Base-by-base conservation (phyloP, 2,888 invertebrate species). In the Platycheirus rosarum region DNA sequence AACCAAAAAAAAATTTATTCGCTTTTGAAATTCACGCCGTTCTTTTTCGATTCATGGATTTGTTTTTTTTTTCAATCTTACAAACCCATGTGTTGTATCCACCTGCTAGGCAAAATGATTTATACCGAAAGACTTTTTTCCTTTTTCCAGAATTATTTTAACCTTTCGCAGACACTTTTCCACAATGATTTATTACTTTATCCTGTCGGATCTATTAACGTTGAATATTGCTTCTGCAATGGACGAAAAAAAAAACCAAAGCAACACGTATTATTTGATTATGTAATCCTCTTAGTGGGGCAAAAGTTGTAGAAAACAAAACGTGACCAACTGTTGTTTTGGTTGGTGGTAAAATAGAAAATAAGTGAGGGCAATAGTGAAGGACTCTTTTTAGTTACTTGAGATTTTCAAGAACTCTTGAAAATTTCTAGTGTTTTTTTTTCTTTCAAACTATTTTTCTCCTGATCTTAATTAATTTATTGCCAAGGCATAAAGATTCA, bases 131-230 rank as follows among this genome's bases (percentile, higher is more conserved):
- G 8, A 9, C 8, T 49, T 51, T 18, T n/a, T 1, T 32, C 5
- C 29, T 3, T 16, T 29, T 29, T 1, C 16, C 16, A 42, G 14
- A 44, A 44, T 9, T 20, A 44, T 49, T 32, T 32, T 18, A 9
- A 18, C 6, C 18, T n/a, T 16, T 53, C 29, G 29, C 7, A 18
- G 7, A 3, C 18, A 53, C 18, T 53, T n/a, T 18, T 53, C 11
- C 16, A 18, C 1, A n/a, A n/a, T 53, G 51, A 53, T 53, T 53
- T 53, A 53, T 35, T 35, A 18, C n/a, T 32, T 46, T 46, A 32
- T n/a, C 18, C 18, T 53, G 32, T 18, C 11, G 32, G 32, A 53
- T 53, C 32, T 35, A 18, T 53, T 35, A 18, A 8, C 16, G n/a
- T 18, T 8, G 51, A 35, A 32, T 32, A 35, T 35, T 53, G 32